Evolutionary conservation across 1,140 invertebrate genomes (phyloP).

Genomic region (Procambarus clarkii): DNA sequence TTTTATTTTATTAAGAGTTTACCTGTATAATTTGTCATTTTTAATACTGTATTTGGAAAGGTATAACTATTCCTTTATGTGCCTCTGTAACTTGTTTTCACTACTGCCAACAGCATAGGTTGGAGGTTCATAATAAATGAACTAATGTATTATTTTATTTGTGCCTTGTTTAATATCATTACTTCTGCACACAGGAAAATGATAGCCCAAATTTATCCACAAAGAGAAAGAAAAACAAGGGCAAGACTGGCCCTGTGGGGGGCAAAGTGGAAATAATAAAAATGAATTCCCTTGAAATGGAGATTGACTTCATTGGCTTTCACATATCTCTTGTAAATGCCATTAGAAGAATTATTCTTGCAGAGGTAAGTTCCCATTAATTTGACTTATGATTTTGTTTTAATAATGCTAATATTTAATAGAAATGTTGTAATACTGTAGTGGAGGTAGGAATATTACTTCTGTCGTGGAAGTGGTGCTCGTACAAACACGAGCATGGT

Average conservation of each 20-base stretch:
- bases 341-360: conserved; percentile 69
- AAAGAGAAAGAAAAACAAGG: not conserved
- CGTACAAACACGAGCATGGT: too few relatives aligned
- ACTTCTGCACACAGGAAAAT: not conserved
- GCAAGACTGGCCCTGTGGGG: not conserved
- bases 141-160: not conserved
- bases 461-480: too few relatives aligned
- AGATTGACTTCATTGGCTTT: conserved; percentile 71
- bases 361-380: conserved; percentile 45
- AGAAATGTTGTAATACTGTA: too few relatives aligned
- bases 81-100: too few relatives aligned
- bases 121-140: not conserved
- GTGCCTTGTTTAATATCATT: not conserved
- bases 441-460: too few relatives aligned
- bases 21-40: too few relatives aligned
- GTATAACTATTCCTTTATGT: too few relatives aligned
- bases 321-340: conserved; percentile 68
- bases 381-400: not conserved
- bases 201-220: not conserved
- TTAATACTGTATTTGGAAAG: too few relatives aligned
- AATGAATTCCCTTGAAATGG: conserved; percentile 62
- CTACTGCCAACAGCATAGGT: not conserved
- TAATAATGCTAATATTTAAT: too few relatives aligned
- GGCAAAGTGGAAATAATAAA: conserved; percentile 54
- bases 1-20: too few relatives aligned